These are phyloP conservation scores for Phoeniculus purpureus DNA, from an alignment of 2,797 vertebrate genomes.

Conservation along the genomic window DNA sequence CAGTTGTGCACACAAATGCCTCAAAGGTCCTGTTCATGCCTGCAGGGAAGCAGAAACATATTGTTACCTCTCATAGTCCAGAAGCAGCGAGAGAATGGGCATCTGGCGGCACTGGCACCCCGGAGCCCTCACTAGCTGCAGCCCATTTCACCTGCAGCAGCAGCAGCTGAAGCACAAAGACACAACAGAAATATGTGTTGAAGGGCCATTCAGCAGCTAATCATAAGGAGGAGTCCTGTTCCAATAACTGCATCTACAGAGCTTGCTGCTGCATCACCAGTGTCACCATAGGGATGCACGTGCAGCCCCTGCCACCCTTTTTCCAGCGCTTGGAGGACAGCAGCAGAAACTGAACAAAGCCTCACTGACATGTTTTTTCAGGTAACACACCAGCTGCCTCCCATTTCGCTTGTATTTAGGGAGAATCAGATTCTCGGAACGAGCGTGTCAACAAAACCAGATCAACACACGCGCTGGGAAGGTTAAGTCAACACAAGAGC, in stretches of 20 bases:
- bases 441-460: conserved; percentile 28
- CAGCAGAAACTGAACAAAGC: neutral
- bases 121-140: neutral
- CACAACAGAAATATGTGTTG: fast-evolving
- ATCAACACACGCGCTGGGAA: neutral
- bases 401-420: neutral
- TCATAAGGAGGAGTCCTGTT: neutral
- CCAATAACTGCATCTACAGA: neutral
- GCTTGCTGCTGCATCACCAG: neutral
- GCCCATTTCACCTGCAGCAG: neutral
- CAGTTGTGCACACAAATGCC: neutral
- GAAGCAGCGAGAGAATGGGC: neutral
- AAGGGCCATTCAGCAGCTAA: neutral
- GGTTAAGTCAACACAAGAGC: conserved; percentile 57
- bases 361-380: neutral
- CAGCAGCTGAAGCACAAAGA: neutral
- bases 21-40: neutral
- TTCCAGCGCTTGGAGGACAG: neutral
- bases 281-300: neutral
- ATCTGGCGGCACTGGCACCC: neutral
- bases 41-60: neutral
- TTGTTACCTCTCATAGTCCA: neutral
- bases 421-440: conserved; percentile 45
- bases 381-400: neutral
- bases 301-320: neutral